phyloP scores from a whole-genome alignment of 2,888 invertebrate species.

The Catocala nupta region DNA sequence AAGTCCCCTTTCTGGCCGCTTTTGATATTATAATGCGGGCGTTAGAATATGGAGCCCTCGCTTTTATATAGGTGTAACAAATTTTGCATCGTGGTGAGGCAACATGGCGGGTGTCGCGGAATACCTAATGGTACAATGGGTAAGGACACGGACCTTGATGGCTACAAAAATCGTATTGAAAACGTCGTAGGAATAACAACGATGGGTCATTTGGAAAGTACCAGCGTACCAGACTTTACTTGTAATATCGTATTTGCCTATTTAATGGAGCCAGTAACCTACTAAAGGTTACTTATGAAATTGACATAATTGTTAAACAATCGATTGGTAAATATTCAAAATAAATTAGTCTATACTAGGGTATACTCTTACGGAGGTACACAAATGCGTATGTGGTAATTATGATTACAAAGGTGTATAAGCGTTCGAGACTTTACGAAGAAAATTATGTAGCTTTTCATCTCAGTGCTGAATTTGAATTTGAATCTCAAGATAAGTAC shows the following conservation, averaged over 20 bases:
- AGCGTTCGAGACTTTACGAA: no score
- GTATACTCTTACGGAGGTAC: no score
- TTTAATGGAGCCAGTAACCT: conserved; percentile 47
- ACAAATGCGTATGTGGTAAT: no score
- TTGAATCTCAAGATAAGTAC: background rate
- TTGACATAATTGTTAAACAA: background rate
- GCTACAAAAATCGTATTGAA: conserved; percentile 84
- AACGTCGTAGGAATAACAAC: conserved; percentile 84
- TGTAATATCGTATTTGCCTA: conserved; percentile 61
- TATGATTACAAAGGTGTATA: no score
- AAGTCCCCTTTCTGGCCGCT: conserved; percentile 67
- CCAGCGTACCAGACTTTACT: conserved; percentile 48
- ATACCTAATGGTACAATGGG: conserved; percentile 84
- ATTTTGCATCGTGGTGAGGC: conserved; percentile 85
- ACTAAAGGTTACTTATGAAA: conserved; percentile 16
- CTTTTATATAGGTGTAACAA: conserved; percentile 87
- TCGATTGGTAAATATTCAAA: background rate
- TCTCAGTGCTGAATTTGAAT: no score
- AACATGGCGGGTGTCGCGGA: conserved; percentile 78
- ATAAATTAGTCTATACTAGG: background rate
- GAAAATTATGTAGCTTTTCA: no score
- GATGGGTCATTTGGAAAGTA: conserved; percentile 78
- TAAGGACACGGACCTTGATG: conserved; percentile 85
- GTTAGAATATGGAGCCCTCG: conserved; percentile 77
- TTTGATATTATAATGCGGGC: conserved; percentile 80